phyloP scores from a whole-genome alignment of 2,797 vertebrate species.

The Capromys pilorides region DNA sequence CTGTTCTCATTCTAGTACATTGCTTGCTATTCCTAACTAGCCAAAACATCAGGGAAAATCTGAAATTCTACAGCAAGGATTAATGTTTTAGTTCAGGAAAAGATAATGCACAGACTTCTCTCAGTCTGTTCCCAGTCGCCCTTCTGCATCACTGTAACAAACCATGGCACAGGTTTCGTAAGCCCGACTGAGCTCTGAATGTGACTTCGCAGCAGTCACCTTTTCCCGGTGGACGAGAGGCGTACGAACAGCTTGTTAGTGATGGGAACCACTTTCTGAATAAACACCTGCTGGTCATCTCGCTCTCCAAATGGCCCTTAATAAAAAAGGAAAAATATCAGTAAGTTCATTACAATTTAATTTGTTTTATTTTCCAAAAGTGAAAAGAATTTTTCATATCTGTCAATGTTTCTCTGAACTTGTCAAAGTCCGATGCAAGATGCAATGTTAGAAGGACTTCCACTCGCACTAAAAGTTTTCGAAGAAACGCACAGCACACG shows the following conservation, averaged over 20 bases:
- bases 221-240: slow-evolving; percentile 98
- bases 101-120: neutral
- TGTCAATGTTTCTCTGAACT: neutral
- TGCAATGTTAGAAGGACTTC: neutral
- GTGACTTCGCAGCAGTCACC: too few species aligned
- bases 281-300: slow-evolving; percentile 98
- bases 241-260: slow-evolving; percentile 97
- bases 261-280: slow-evolving; percentile 98
- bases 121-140: neutral
- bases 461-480: neutral
- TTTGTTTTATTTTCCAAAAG: neutral
- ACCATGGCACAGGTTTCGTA: neutral
- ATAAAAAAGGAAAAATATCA: slow-evolving; percentile 11
- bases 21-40: neutral
- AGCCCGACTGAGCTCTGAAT: neutral
- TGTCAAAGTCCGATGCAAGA: neutral
- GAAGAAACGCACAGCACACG: neutral
- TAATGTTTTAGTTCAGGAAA: neutral
- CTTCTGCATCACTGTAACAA: neutral
- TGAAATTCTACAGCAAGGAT: too few species aligned
- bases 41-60: neutral
- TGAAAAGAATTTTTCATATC: neutral
- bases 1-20: neutral
- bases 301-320: slow-evolving; percentile 97
- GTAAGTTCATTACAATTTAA: neutral